Conservation (phyloP, 2,888 invertebrate genomes). For the Drosophila yooni region DNA sequence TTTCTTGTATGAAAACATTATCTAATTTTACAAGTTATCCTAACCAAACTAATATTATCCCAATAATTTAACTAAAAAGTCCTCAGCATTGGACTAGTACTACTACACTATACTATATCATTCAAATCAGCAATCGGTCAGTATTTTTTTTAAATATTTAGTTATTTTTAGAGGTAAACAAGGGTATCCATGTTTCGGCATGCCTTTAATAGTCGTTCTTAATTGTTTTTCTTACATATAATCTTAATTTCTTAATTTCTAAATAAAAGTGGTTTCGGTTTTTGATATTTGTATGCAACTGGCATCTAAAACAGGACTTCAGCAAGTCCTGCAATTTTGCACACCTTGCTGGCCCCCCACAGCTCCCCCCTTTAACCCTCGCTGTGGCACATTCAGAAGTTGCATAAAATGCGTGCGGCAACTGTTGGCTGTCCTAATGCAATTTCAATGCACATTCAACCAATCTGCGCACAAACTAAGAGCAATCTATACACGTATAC, state of each 20-base stretch:
- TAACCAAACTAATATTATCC: fast-evolving
- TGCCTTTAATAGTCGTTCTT: not conserved
- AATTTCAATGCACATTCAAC: conserved; percentile 55
- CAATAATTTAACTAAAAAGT: not conserved
- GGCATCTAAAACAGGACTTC: not conserved
- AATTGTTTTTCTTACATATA: not conserved
- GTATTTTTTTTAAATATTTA: not conserved
- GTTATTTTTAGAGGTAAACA: not conserved
- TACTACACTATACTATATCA: not conserved
- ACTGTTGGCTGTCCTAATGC: conserved; percentile 76
- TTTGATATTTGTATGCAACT: not conserved
- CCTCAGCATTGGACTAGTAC: not conserved
- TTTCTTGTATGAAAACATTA: no score
- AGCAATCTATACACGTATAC: conserved; percentile 22
- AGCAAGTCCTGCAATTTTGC: conserved; percentile 7
- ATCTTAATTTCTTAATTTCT: not conserved
- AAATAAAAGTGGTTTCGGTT: not conserved
- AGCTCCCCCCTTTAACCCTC: not conserved
- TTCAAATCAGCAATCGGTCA: fast-evolving
- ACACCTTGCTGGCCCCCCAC: conserved; percentile 19
- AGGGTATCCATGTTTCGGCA: not conserved
- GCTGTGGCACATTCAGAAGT: conserved; percentile 42
- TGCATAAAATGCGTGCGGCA: conserved; percentile 73
- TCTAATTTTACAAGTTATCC: no score
- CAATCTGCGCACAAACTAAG: conserved; percentile 2